Evolutionary conservation across 2,113 vertebrate genomes (phyloP), one percentile per base, ranked within the genome.

Genomic region (Mesoclemmys tuberculata): DNA sequence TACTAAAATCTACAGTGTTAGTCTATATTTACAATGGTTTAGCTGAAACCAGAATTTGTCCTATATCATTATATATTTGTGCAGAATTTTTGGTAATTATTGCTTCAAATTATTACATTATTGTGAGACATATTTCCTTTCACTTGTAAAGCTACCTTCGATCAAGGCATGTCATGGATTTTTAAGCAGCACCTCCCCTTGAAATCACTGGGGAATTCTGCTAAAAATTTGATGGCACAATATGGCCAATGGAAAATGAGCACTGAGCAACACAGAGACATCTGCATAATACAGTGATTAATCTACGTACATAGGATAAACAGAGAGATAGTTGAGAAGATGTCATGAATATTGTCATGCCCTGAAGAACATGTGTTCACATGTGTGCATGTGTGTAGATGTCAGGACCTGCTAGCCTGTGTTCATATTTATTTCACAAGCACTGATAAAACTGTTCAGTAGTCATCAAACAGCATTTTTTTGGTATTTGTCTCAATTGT

Each of bases 161-260:
- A 52, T 78, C 80, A 87, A 93, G 95, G 87, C 48, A 79, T 90
- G 89, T 19, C 27, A 64, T 41, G 78, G n/a, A 78, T 93, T 96
- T 95, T 85, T 94, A 97, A 93, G 90, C 44, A 96, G 38, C 83
- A 77, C 85, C 92, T 93, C 90, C 95, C 82, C 13, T 64, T 24
- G 84, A 82, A 48, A 82, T 90, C 78, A 90, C 19, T 89, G 55
- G 71, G 96, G 71, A 93, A 93, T 84, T 88, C 38, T 83, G 19
- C 91, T 88, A 89, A 74, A 85, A 89, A 93, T 81, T 38, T 38
- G 14, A 21, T 54, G 48, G 54, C 85, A 38, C 85, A 8, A 1
- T 46, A 35, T 35, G 46, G 52, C 41, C 78, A 84, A 21, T 51
- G 49, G 71, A 93, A 97, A 92, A 55, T 56, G 84, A 21, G 29